phyloP scores from a whole-genome alignment of 2,888 invertebrate species.

The Pristionchus fissidentatus region DNA sequence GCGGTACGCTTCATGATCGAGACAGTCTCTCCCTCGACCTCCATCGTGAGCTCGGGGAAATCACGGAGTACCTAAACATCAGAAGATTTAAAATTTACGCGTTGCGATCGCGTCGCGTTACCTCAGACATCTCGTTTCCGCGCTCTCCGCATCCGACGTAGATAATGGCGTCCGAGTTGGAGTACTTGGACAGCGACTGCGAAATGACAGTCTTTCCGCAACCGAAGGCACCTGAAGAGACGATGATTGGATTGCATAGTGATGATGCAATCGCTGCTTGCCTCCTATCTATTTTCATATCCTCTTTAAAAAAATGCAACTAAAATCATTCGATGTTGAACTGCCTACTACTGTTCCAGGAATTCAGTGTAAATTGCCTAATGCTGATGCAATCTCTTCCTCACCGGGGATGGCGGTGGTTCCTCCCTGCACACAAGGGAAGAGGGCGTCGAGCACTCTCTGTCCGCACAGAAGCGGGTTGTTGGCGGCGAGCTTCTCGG shows the following conservation, averaged over 20 bases:
- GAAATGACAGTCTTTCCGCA: slow-evolving; percentile 99
- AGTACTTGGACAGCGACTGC: slow-evolving; percentile 98
- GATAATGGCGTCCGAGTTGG: slow-evolving; percentile 98
- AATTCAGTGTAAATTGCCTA: background rate
- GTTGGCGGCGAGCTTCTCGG: slow-evolving; percentile 98
- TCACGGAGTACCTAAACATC: slow-evolving; percentile 84
- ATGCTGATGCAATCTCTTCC: background rate
- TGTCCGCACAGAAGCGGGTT: slow-evolving; percentile 98
- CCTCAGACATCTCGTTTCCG: slow-evolving; percentile 99
- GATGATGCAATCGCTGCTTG: no score
- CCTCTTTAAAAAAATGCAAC: no score
- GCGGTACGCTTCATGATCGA: slow-evolving; percentile 99
- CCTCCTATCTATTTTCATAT: no score
- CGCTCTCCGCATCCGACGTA: slow-evolving; percentile 99
- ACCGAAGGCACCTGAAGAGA: slow-evolving; percentile 96
- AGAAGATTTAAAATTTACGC: no score
- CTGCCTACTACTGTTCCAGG: background rate
- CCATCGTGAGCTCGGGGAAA: slow-evolving; percentile 97
- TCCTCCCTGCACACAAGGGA: slow-evolving; percentile 85
- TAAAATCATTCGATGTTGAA: no score
- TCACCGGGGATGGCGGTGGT: slow-evolving; percentile 75
- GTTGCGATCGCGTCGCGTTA: slow-evolving; percentile 40
- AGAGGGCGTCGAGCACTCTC: slow-evolving; percentile 95
- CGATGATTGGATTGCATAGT: no score
- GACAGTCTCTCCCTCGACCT: slow-evolving; percentile 92